These are phyloP conservation scores for Cheilosia grossa DNA, from an alignment of 2,888 invertebrate genomes.

Conservation along the genomic window DNA sequence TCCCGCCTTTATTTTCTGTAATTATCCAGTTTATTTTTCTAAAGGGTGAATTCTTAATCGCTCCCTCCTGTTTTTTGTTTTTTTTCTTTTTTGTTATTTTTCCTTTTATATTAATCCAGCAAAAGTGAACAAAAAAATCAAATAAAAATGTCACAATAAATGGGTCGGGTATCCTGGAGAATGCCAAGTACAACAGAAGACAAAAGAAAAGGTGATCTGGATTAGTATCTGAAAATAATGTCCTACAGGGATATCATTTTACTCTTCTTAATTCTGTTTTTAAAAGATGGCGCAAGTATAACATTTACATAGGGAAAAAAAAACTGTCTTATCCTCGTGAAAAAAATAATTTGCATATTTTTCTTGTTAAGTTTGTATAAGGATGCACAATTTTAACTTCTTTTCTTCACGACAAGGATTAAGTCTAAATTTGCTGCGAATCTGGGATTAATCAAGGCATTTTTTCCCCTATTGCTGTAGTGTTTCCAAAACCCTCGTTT, in stretches of 20 bases:
- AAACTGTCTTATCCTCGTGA: conserved; percentile 46
- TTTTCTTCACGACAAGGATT: conserved; percentile 63
- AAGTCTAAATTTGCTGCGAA: conserved; percentile 61
- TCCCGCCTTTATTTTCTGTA: conserved; percentile 49
- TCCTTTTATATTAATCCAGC: conserved; percentile 63
- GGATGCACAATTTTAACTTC: conserved; percentile 71
- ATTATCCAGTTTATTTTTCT: conserved; percentile 73
- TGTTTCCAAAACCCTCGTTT: conserved; percentile 7
- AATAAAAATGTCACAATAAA: conserved; percentile 71
- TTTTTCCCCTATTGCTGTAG: conserved; percentile 30
- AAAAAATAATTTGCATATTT: conserved; percentile 80
- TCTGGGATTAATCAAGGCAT: conserved; percentile 69
- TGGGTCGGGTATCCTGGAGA: conserved; percentile 38
- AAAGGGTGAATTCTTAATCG: conserved; percentile 74
- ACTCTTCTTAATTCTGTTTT: conserved; percentile 59
- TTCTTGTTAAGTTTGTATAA: conserved; percentile 77
- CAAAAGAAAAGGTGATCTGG: conserved; percentile 82
- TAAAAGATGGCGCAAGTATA: conserved; percentile 40
- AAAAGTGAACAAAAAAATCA: conserved; percentile 46
- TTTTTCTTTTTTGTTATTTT: conserved; percentile 1
- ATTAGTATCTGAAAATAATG: conserved; percentile 83
- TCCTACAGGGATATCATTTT: conserved; percentile 82
- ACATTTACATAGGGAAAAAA: conserved; percentile 27
- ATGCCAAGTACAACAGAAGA: conserved; percentile 11
- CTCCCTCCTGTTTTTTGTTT: conserved; percentile 6